Conservation (phyloP, 2,888 invertebrate species). For the Lottia gigantea region DNA sequence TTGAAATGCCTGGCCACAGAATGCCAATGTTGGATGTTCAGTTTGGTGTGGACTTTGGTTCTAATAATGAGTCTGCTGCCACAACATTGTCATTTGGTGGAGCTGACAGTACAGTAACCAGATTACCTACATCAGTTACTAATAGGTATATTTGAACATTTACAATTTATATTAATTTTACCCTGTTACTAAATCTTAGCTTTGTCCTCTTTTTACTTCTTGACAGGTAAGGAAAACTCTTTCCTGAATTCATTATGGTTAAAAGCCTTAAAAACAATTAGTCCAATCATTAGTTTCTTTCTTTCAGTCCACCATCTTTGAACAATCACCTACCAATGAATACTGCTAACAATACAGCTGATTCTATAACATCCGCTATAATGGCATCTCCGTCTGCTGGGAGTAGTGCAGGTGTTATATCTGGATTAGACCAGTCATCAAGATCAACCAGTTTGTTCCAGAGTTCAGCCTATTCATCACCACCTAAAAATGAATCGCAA, state of each 20-base stretch:
- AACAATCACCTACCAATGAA: constrained; percentile 42
- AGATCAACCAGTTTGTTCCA: constrained; percentile 46
- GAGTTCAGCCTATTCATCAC: constrained; percentile 55
- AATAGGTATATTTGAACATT: constrained; percentile 38
- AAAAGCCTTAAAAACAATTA: no score
- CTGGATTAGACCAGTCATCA: constrained; percentile 42
- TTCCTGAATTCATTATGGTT: no score
- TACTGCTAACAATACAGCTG: constrained; percentile 37
- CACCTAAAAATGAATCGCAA: constrained; percentile 54
- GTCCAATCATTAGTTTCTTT: no score
- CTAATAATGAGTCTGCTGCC: constrained; percentile 41
- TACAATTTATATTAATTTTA: no score
- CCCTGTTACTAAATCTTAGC: no score
- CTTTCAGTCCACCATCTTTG: constrained; percentile 42
- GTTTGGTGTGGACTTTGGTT: constrained; percentile 81
- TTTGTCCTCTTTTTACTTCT: no score
- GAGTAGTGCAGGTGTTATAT: constrained; percentile 28
- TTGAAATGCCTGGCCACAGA: constrained; percentile 95
- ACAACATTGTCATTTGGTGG: constrained; percentile 56
- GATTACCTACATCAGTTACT: constrained; percentile 36
- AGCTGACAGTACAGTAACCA: constrained; percentile 38
- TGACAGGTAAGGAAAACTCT: no score
- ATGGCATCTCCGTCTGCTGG: constrained; percentile 44
- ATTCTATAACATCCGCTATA: constrained; percentile 44
- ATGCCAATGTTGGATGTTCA: constrained; percentile 88